Evolutionary conservation across 1,140 invertebrate genomes (phyloP).

Genomic region (Drosophila orena): DNA sequence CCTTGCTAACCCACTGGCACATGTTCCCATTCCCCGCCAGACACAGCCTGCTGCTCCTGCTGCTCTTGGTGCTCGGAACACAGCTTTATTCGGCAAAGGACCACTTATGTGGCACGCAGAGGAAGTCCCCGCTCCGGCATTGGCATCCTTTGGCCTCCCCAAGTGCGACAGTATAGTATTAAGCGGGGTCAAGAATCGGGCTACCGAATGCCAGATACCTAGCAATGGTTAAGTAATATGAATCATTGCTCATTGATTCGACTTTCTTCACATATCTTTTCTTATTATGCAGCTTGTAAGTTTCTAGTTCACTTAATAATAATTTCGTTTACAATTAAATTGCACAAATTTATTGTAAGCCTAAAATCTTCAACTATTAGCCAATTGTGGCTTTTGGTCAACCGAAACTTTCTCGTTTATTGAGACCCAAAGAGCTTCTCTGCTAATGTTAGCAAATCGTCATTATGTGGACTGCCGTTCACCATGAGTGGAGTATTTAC

Average conservation of each 20-base stretch:
- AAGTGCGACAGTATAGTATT: constrained; percentile 21
- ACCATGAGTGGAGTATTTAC: constrained; percentile 22
- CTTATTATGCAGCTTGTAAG: too few species aligned
- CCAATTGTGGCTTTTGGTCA: constrained; percentile 5
- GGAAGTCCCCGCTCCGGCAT: constrained; percentile 40
- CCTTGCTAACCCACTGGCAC: background rate
- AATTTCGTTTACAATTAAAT: too few species aligned
- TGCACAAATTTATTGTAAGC: background rate
- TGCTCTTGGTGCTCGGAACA: background rate
- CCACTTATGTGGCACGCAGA: constrained; percentile 58
- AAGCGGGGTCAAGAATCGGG: background rate
- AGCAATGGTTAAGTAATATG: background rate
- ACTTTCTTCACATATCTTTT: too few species aligned
- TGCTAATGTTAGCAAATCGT: constrained; percentile 4
- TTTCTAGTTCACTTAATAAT: too few species aligned
- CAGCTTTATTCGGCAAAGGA: constrained; percentile 48
- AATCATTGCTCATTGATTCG: too few species aligned
- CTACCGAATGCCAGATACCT: constrained; percentile 2
- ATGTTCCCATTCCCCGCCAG: background rate
- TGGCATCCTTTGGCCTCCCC: constrained; percentile 24
- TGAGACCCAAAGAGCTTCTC: constrained; percentile 5
- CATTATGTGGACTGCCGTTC: too few species aligned
- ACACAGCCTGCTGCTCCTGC: background rate
- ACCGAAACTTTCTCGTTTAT: constrained; percentile 7
- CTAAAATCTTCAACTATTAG: too few species aligned